These are phyloP conservation scores for Fulica atra DNA, from an alignment of 2,113 vertebrate genomes.

Conservation along the genomic window DNA sequence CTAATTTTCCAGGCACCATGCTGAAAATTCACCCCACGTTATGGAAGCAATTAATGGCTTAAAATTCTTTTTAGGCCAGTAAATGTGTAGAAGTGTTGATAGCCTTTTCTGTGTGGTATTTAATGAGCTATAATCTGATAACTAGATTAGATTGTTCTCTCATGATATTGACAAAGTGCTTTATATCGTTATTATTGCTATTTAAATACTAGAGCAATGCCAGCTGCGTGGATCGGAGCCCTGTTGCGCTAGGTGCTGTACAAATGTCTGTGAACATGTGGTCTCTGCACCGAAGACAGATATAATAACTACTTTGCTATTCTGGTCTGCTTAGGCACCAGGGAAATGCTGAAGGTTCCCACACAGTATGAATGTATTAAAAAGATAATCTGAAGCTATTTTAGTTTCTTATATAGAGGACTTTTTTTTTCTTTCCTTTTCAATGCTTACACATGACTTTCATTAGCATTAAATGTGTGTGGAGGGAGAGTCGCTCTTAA, in stretches of 20 bases:
- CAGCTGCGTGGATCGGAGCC: constrained; percentile 58
- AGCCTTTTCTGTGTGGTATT: constrained; percentile 65
- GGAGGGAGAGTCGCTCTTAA: constrained; percentile 37
- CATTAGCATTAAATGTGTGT: constrained; percentile 72
- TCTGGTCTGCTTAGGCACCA: constrained; percentile 70
- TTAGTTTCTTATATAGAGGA: constrained; percentile 67
- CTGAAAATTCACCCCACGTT: constrained; percentile 69
- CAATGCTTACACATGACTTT: constrained; percentile 69
- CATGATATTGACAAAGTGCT: constrained; percentile 54
- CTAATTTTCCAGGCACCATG: constrained; percentile 72
- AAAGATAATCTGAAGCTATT: constrained; percentile 76
- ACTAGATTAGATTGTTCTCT: constrained; percentile 67
- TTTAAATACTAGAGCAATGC: constrained; percentile 55
- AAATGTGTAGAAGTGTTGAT: constrained; percentile 67
- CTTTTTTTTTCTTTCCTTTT: constrained; percentile 20
- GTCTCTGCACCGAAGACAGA: constrained; percentile 66
- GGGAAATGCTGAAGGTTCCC: constrained; percentile 75
- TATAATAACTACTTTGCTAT: constrained; percentile 75
- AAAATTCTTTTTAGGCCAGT: constrained; percentile 69
- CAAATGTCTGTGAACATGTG: constrained; percentile 64
- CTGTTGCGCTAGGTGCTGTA: constrained; percentile 61
- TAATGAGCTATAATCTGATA: constrained; percentile 69
- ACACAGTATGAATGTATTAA: constrained; percentile 76
- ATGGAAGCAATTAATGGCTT: constrained; percentile 72
- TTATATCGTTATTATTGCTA: constrained; percentile 55